Evolutionary conservation across 2,888 invertebrate species (phyloP).

Genomic region (Scelioninae gen. 2): DNA sequence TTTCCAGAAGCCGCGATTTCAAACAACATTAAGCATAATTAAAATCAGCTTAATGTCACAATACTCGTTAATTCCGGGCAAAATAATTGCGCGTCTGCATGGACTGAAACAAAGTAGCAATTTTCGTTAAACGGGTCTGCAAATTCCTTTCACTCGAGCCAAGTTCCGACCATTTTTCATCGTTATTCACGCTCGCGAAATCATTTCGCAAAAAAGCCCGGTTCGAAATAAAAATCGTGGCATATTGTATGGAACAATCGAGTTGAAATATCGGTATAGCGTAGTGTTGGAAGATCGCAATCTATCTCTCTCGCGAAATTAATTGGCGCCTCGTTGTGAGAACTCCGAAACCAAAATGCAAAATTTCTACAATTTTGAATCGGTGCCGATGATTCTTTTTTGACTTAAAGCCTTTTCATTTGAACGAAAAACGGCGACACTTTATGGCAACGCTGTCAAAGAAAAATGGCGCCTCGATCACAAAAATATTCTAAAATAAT

Average conservation of each 20-base stretch:
- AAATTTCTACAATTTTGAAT: too few species aligned
- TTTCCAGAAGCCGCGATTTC: slow-evolving; percentile 24
- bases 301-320: too few species aligned
- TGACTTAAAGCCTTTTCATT: too few species aligned
- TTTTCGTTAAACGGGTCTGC: slow-evolving; percentile 1
- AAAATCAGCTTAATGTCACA: slow-evolving; percentile 34
- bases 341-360: too few species aligned
- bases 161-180: neutral
- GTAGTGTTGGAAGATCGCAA: too few species aligned
- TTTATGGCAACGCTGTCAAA: too few species aligned
- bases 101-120: slow-evolving; percentile 10
- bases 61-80: slow-evolving; percentile 19
- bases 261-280: too few species aligned
- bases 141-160: neutral
- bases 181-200: slow-evolving; percentile 3
- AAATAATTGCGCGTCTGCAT: slow-evolving; percentile 23
- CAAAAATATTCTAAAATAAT: too few species aligned
- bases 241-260: neutral
- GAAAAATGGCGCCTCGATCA: too few species aligned
- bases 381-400: too few species aligned
- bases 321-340: too few species aligned
- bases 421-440: too few species aligned
- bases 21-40: slow-evolving; percentile 40
- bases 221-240: neutral
- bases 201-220: neutral